Evolutionary conservation across 2,113 vertebrate species (phyloP), one percentile per base, ranked within the genome.

Genomic region (Mustelus asterias): DNA sequence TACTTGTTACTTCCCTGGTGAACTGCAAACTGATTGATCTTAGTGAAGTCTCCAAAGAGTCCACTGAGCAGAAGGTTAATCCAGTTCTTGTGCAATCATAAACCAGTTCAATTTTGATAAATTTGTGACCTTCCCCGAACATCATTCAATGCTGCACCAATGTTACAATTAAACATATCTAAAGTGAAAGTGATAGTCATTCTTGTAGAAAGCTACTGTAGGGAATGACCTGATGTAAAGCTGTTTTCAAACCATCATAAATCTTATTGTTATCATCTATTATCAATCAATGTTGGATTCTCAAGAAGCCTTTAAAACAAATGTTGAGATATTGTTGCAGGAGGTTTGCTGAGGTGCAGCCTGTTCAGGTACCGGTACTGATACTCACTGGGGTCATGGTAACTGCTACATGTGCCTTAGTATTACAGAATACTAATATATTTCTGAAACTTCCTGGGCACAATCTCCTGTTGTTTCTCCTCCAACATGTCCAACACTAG

Each of bases 391-490:
- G 14, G 58, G 54, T 90, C 88, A 63, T 8, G 88, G 88, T 37
- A 63, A 18, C 89, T 37, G 89, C 60, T 63, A 7, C n/a, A 63
- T 60, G 60, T 65, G 89, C 33, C 6, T 65, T 33, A 22, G 58
- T 11, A 20, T n/a, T 37, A 65, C 29, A 37, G 60, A n/a, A 37
- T 65, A 63, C 58, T 65, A 63, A 67, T 93, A 37, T 37, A 93
- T 65, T 60, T 92, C 58, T 65, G 58, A 65, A 92, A 63, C 60
- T 65, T 63, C 58, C 58, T 63, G 33, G 89, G 58, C 58, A 37
- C 58, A 92, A 92, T 92, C 58, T 93, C 89, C 89, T 37, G 60
- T 93, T 93, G 89, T 65, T 93, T 63, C 89, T 65, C 33, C 18
- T 22, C 33, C 33, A 65, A 93, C 13, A 65, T 93, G 60, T 65